These are phyloP conservation scores for Scopus umbretta DNA, from an alignment of 2,113 vertebrate species.

Conservation along the genomic window DNA sequence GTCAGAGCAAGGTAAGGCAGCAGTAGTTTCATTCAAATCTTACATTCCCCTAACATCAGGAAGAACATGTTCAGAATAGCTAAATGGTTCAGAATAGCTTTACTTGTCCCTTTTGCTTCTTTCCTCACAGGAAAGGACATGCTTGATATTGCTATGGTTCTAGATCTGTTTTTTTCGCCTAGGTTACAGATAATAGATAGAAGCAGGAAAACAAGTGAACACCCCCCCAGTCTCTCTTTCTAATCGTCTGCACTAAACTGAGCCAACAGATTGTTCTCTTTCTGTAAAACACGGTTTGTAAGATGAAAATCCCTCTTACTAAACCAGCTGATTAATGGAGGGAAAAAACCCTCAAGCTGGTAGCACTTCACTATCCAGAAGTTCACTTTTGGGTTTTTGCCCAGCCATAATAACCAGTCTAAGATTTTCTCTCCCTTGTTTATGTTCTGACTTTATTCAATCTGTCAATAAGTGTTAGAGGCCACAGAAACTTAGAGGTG, in stretches of 20 bases:
- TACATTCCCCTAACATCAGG: neutral
- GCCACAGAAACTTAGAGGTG: neutral
- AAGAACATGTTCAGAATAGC: neutral
- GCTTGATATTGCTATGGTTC: neutral
- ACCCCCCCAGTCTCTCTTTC: neutral
- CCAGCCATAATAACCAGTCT: neutral
- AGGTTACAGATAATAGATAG: neutral
- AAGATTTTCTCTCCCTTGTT: neutral
- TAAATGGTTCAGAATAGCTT: neutral
- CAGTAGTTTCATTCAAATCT: neutral
- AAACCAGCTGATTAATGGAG: neutral
- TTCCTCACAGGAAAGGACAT: neutral
- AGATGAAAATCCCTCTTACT: neutral
- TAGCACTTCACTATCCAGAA: neutral
- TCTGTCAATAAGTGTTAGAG: neutral
- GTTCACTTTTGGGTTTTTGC: neutral
- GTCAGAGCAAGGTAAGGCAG: neutral
- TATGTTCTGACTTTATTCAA: neutral
- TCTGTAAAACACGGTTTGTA: neutral
- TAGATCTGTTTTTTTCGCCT: neutral
- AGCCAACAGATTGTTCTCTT: neutral
- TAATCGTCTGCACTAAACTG: neutral
- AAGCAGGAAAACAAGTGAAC: neutral
- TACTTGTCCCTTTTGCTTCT: neutral
- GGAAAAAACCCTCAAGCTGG: fast-evolving